Conservation (phyloP, 2,113 vertebrate species). For the Anhinga rufa region DNA sequence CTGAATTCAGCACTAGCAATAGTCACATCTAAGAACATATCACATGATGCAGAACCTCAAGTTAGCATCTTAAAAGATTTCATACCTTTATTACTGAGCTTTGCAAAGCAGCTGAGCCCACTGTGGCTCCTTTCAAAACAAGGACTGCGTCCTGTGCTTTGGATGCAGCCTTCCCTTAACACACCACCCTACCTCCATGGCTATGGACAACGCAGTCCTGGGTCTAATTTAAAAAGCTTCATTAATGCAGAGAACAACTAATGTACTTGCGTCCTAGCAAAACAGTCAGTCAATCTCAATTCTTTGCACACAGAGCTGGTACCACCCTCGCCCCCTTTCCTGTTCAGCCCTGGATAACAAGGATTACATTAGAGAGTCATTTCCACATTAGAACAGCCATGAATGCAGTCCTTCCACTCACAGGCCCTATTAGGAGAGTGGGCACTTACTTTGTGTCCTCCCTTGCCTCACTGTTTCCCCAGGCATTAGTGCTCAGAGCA, state of each 20-base stretch:
- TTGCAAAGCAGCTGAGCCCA: neutral
- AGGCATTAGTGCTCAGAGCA: neutral
- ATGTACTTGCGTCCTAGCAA: neutral
- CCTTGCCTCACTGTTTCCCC: neutral
- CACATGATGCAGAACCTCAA: neutral
- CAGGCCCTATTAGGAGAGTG: neutral
- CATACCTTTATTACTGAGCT: neutral
- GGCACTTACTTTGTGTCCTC: neutral
- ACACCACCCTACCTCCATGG: neutral
- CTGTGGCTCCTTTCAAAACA: neutral
- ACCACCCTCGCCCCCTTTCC: neutral
- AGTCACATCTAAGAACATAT: neutral
- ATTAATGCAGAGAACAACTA: fast-evolving
- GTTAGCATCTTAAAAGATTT: neutral
- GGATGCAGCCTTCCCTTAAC: too few relatives aligned
- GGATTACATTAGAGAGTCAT: neutral
- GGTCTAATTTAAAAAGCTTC: neutral
- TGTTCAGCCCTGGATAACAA: neutral
- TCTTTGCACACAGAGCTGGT: neutral
- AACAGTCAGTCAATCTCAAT: neutral
- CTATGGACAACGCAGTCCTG: neutral
- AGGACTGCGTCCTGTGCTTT: neutral
- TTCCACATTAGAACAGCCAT: neutral
- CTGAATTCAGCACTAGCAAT: neutral
- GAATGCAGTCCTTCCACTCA: neutral